These are phyloP conservation scores for Anoplius nigerrimus DNA, from an alignment of 2,888 invertebrate genomes.

Conservation along the genomic window DNA sequence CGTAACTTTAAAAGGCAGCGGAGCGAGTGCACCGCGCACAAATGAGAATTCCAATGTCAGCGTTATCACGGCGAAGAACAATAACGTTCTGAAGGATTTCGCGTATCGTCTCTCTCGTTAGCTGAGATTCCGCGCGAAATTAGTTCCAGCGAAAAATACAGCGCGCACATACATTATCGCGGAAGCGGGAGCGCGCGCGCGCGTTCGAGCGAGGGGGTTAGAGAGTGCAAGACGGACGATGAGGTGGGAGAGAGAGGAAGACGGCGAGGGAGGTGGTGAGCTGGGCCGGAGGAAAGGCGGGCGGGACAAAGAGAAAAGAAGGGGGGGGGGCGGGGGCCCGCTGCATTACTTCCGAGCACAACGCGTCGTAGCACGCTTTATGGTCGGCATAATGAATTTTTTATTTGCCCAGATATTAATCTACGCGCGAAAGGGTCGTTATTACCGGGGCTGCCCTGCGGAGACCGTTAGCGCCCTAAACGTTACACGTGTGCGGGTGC, in stretches of 20 bases:
- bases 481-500: too few species aligned
- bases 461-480: too few species aligned
- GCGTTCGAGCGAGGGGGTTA: too few species aligned
- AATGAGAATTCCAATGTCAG: too few species aligned
- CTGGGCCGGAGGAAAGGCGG: not conserved
- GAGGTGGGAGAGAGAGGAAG: slow-evolving; percentile 9
- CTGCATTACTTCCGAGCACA: too few species aligned
- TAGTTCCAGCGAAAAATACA: not conserved
- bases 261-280: too few species aligned
- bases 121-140: slow-evolving; percentile 1
- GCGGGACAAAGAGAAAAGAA: slow-evolving; percentile 4
- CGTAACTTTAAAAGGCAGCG: too few species aligned
- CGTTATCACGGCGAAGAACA: too few species aligned
- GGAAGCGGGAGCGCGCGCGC: not conserved
- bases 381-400: slow-evolving; percentile 28
- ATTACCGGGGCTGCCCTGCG: slow-evolving; percentile 17
- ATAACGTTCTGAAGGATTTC: not conserved
- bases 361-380: slow-evolving; percentile 4
- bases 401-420: slow-evolving; percentile 29
- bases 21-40: too few species aligned
- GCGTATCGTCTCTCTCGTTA: slow-evolving; percentile 1
- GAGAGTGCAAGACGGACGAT: not conserved
- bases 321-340: not conserved
- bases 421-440: slow-evolving; percentile 31
- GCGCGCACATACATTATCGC: not conserved